A percentile compares a stretch with the other conserved stretches of the same genome.
Conservation (phyloP, 2,888 invertebrate species). For the Macrophya alboannulata region DNA sequence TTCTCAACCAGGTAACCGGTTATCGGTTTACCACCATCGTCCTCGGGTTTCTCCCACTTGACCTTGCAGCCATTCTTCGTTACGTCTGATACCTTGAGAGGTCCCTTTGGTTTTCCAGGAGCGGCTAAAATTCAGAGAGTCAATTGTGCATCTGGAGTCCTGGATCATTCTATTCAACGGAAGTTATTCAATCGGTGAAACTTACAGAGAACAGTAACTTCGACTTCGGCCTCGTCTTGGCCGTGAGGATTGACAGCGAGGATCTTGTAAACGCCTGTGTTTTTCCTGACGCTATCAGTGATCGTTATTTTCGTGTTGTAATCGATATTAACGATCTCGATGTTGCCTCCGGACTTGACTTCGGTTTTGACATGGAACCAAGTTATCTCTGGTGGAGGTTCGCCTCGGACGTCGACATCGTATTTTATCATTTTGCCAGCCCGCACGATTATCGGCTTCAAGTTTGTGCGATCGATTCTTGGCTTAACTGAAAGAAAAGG, state of each 20-base stretch:
- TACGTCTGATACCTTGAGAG: constrained; percentile 93
- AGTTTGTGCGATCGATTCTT: constrained; percentile 96
- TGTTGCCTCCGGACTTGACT: constrained; percentile 86
- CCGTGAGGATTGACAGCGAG: constrained; percentile 95
- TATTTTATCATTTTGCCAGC: constrained; percentile 96
- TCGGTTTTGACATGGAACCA: constrained; percentile 94
- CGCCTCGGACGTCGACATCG: constrained; percentile 96
- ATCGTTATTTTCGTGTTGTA: constrained; percentile 95
- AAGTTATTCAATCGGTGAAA: constrained; percentile 56
- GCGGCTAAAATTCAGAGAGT: constrained; percentile 81
- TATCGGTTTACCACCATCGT: constrained; percentile 96
- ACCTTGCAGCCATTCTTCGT: constrained; percentile 95
- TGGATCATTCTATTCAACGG: background rate
- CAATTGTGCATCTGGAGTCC: constrained; percentile 34
- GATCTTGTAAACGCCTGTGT: constrained; percentile 95
- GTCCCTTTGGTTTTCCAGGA: constrained; percentile 94
- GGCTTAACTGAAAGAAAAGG: constrained; percentile 90
- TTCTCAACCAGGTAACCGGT: constrained; percentile 97
- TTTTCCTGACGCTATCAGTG: constrained; percentile 89
- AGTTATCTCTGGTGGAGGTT: constrained; percentile 95
- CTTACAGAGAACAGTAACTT: constrained; percentile 92
- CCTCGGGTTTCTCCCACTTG: constrained; percentile 96
- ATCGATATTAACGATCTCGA: constrained; percentile 92
- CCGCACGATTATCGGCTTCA: constrained; percentile 94
- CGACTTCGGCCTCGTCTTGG: constrained; percentile 95